Conservation (phyloP, 2,113 vertebrate genomes). For the Phalacrocorax aristotelis region DNA sequence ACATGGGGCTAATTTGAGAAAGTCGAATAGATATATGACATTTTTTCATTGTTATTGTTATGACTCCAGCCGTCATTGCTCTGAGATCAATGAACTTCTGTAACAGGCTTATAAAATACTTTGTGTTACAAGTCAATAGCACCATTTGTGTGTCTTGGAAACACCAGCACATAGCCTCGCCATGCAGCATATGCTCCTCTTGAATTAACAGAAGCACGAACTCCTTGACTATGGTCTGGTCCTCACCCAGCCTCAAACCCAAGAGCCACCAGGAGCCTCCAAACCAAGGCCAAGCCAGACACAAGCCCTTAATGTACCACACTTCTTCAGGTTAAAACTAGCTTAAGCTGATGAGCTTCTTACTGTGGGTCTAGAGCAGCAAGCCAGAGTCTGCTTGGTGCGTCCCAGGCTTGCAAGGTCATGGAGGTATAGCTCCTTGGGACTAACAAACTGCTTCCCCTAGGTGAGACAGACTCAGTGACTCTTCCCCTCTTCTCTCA, state of each 20-base stretch:
- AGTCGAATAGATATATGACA: background rate
- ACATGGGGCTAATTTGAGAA: background rate
- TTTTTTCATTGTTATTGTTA: background rate
- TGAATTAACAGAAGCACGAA: background rate
- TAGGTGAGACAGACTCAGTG: background rate
- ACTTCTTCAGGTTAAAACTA: background rate
- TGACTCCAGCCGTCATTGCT: background rate
- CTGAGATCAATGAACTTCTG: background rate
- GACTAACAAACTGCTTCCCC: background rate
- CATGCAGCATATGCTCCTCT: background rate
- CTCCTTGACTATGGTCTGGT: background rate
- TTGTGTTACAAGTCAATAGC: slow-evolving; percentile 31
- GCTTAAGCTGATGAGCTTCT: background rate
- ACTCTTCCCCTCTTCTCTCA: background rate
- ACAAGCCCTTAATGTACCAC: background rate
- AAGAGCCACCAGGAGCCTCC: background rate
- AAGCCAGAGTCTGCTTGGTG: background rate
- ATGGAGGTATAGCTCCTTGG: background rate
- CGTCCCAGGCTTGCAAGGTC: background rate
- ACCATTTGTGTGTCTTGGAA: slow-evolving; percentile 25
- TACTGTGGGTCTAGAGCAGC: background rate
- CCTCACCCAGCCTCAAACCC: background rate
- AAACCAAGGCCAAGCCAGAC: background rate
- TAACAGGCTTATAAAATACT: background rate
- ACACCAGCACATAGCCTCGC: background rate